A percentile compares a stretch with the other conserved stretches of the same genome.
phyloP scores from a whole-genome alignment of 2,888 invertebrate species.

The Caenorhabditis sp. region DNA sequence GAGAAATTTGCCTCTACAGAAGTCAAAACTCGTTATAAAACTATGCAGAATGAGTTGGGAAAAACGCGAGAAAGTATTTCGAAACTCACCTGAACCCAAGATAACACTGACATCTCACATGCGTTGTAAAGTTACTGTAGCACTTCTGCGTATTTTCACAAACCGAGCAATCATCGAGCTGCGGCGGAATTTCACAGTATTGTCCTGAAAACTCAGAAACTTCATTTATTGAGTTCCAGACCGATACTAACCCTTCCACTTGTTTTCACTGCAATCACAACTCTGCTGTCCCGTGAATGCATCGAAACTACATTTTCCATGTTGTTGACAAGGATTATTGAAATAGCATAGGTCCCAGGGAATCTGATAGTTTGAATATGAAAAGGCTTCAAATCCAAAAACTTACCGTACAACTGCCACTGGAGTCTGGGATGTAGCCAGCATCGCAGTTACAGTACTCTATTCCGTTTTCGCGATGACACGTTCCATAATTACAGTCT shows the following conservation, averaged over 20 bases:
- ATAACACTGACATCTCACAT: slow-evolving; percentile 45
- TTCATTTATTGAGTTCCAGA: not conserved
- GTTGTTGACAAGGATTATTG: slow-evolving; percentile 60
- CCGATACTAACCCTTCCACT: slow-evolving; percentile 40
- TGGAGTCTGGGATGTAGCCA: slow-evolving; percentile 28
- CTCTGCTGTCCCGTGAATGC: not conserved
- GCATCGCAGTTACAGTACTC: slow-evolving; percentile 53
- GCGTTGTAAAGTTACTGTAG: slow-evolving; percentile 4
- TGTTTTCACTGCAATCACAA: slow-evolving; percentile 28
- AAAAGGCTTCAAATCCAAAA: not conserved
- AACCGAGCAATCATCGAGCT: slow-evolving; percentile 19
- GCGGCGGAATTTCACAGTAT: slow-evolving; percentile 40
- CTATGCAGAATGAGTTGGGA: too few relatives aligned
- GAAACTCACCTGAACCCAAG: slow-evolving; percentile 39
- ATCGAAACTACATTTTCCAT: slow-evolving; percentile 23
- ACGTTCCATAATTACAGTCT: slow-evolving; percentile 45
- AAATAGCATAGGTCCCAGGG: slow-evolving; percentile 30
- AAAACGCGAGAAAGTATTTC: not conserved
- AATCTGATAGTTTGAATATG: slow-evolving; percentile 17
- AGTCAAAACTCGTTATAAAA: too few relatives aligned
- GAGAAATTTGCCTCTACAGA: too few relatives aligned
- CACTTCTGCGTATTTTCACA: slow-evolving; percentile 27
- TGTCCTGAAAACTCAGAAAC: slow-evolving; percentile 10
- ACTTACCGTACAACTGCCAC: slow-evolving; percentile 51
- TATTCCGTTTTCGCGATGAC: slow-evolving; percentile 19